Evolutionary conservation across 2,797 vertebrate species (phyloP).

Genomic region (Telmatherina bonti): DNA sequence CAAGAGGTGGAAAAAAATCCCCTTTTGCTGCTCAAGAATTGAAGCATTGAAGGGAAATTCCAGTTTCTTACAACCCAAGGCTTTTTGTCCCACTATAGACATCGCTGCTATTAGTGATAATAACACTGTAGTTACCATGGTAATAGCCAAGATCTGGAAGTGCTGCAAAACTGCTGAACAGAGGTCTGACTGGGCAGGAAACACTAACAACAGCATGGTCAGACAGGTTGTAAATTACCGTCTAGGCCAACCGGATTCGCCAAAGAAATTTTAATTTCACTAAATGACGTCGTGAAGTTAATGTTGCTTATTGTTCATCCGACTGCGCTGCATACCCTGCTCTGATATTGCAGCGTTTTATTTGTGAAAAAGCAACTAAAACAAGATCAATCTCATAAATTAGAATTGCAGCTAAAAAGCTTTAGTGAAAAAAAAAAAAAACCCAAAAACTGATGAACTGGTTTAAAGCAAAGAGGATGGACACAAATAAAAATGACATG

Average conservation of each 20-base stretch:
- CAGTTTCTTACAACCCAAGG: background rate
- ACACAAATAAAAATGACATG: slow-evolving; percentile 28
- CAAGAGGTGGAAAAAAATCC: slow-evolving; percentile 18
- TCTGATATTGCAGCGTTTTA: slow-evolving; percentile 1
- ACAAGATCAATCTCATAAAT: background rate
- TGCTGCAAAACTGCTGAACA: slow-evolving; percentile 39
- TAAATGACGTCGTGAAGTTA: slow-evolving; percentile 27
- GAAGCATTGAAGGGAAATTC: slow-evolving; percentile 13
- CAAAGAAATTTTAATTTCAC: slow-evolving; percentile 17
- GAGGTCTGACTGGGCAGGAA: slow-evolving; percentile 55
- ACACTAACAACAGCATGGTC: slow-evolving; percentile 50
- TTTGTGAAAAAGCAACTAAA: background rate
- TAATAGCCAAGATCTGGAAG: slow-evolving; percentile 64
- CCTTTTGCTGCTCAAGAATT: slow-evolving; percentile 1
- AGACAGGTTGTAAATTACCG: slow-evolving; percentile 61
- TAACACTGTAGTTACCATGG: slow-evolving; percentile 34
- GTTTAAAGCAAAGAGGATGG: slow-evolving; percentile 16
- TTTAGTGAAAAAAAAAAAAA: background rate
- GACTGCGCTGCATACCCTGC: background rate
- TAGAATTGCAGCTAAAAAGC: background rate
- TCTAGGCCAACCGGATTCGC: slow-evolving; percentile 32
- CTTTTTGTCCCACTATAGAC: slow-evolving; percentile 20
- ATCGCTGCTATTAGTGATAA: slow-evolving; percentile 36
- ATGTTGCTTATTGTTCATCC: slow-evolving; percentile 6
- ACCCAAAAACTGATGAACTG: slow-evolving; percentile 3